These are phyloP conservation scores for Acromyrmex heyeri DNA, from an alignment of 1,140 invertebrate species.

Conservation along the genomic window DNA sequence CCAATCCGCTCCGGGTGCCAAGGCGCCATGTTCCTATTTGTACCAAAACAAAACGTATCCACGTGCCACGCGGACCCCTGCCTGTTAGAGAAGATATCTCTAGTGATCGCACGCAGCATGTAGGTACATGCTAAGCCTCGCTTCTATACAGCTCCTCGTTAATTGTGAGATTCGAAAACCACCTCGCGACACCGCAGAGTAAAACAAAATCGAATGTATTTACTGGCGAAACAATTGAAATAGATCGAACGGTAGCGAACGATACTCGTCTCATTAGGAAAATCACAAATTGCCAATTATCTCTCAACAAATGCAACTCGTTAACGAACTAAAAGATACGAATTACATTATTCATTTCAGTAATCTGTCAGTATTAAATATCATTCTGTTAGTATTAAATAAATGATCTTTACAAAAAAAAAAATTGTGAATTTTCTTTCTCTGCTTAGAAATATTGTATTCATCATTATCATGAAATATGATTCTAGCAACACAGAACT, in stretches of 20 bases:
- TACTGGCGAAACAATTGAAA: neutral
- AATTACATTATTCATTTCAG: neutral
- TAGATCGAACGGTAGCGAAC: neutral
- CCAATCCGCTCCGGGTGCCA: slow-evolving; percentile 82
- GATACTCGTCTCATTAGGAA: neutral
- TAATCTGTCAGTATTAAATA: neutral
- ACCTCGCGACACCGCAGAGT: neutral
- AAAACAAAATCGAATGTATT: neutral
- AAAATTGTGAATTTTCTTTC: neutral
- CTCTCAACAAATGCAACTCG: neutral
- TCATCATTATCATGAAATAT: slow-evolving; percentile 16
- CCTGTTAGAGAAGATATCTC: slow-evolving; percentile 44
- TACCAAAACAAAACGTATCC: slow-evolving; percentile 83
- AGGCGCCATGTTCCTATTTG: slow-evolving; percentile 84
- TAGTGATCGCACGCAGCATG: slow-evolving; percentile 18
- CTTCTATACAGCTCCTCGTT: neutral
- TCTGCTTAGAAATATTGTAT: neutral
- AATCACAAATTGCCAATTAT: slow-evolving; percentile 19
- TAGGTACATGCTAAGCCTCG: neutral
- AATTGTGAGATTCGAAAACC: slow-evolving; percentile 12
- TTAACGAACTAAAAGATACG: neutral
- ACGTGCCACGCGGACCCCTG: slow-evolving; percentile 71
- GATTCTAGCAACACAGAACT: neutral
- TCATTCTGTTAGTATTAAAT: neutral
- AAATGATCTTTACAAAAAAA: neutral